These are phyloP conservation scores for Neodiprion virginianus DNA, from an alignment of 1,140 invertebrate species.

Conservation along the genomic window DNA sequence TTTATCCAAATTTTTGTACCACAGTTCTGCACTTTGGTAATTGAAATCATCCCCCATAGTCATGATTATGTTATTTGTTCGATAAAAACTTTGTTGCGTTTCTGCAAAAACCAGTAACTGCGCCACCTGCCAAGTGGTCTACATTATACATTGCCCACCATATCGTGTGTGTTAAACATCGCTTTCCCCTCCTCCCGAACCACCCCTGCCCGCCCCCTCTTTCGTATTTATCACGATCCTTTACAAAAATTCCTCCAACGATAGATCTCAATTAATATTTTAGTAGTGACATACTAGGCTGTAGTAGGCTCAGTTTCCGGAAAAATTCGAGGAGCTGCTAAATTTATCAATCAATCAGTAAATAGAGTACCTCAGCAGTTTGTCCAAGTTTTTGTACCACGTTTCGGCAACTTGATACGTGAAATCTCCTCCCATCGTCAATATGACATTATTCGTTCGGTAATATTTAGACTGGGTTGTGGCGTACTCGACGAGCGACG, in stretches of 20 bases:
- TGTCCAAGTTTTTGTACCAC: slow-evolving; percentile 90
- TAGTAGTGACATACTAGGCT: too few relatives aligned
- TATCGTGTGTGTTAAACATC: background rate
- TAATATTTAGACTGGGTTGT: slow-evolving; percentile 63
- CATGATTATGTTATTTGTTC: slow-evolving; percentile 79
- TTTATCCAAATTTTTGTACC: slow-evolving; percentile 89
- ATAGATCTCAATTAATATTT: too few relatives aligned
- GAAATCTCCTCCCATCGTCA: slow-evolving; percentile 96
- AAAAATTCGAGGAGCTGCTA: too few relatives aligned
- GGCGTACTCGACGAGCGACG: slow-evolving; percentile 31
- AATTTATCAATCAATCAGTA: background rate
- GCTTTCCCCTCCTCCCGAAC: background rate
- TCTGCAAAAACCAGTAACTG: slow-evolving; percentile 64
- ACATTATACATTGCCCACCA: background rate
- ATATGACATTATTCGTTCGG: slow-evolving; percentile 76
- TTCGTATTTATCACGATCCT: too few relatives aligned
- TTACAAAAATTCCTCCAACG: too few relatives aligned
- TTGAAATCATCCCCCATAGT: slow-evolving; percentile 95
- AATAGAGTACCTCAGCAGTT: slow-evolving; percentile 77
- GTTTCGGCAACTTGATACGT: slow-evolving; percentile 84
- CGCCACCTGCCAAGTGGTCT: slow-evolving; percentile 58
- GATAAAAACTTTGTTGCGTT: slow-evolving; percentile 64
- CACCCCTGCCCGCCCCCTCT: background rate
- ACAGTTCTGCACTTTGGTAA: slow-evolving; percentile 81
- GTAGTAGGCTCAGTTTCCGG: too few relatives aligned